Evolutionary conservation across 2,797 vertebrate species (phyloP), one percentile per base, ranked within the genome.

Genomic region (Hybognathus amarus): DNA sequence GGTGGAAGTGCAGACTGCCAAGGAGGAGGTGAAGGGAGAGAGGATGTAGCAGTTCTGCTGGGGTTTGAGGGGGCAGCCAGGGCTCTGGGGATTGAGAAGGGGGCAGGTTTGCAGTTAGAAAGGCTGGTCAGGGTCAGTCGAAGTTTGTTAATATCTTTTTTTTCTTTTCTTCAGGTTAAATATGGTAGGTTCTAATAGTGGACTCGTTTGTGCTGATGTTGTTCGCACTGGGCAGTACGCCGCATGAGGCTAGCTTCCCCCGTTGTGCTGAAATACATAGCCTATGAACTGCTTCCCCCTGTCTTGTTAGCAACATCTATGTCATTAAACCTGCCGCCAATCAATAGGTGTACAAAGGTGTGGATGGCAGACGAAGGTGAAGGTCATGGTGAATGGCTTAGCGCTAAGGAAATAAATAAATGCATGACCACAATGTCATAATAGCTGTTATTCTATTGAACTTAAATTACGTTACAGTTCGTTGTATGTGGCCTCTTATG

Each of bases 281-380:
- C 30, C 30, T 33, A 71, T 83, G 52, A 79, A 20, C 66, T 85
- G 69, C 18, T 47, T 77, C 81, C 13, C 13, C 11, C 50, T 87
- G 89, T 92, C 90, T 91, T 81, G 89, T 94, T 94, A 93, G 89
- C 84, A 47, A 75, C 66, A 85, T 85, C 90, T 89, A 88, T 80
- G 80, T 86, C 77, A 75, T 82, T 90, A 78, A 83, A 89, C 85
- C 76, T 73, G 80, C n/a, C 59, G 66, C 78, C 79, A 87, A 94
- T 94, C 92, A 91, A 94, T 94, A 94, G 83, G 85, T 80, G 84
- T 88, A 89, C 88, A 87, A 89, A 90, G 88, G 90, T 91, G 83
- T 88, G 87, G 87, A 91, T 82, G 68, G 88, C 80, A 87, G 88
- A 85, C 69, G 88, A 91, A 91, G 92, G 91, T 92, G 87, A 92